Evolutionary conservation across 2,113 vertebrate species (phyloP).

Genomic region (Petrocephalus zakoni): DNA sequence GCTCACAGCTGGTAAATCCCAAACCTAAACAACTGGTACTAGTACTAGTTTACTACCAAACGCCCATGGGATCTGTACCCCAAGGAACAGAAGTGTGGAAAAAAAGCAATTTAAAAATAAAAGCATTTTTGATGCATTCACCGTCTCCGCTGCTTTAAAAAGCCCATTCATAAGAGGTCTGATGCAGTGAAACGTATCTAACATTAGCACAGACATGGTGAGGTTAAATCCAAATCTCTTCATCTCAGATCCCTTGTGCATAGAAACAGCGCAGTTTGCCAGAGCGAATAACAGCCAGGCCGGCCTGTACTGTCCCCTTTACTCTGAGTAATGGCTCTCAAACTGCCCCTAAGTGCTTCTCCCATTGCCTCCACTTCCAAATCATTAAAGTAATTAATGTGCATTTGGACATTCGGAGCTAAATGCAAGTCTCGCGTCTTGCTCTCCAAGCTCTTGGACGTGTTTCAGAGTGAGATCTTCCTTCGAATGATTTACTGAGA

Average conservation of each 20-base stretch:
- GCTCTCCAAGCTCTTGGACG: background rate
- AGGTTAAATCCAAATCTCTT: background rate
- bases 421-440: background rate
- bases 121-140: background rate
- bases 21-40: background rate
- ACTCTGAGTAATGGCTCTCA: background rate
- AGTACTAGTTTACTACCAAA: background rate
- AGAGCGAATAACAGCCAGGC: background rate
- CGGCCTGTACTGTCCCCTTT: background rate
- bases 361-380: background rate
- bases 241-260: conserved; percentile 1
- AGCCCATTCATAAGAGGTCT: background rate
- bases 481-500: background rate
- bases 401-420: background rate
- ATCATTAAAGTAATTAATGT: conserved; percentile 16
- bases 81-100: background rate
- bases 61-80: background rate
- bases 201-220: background rate
- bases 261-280: background rate
- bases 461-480: background rate
- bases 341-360: background rate
- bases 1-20: background rate
- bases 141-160: background rate
- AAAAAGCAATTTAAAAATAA: background rate
- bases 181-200: background rate